phyloP scores from a whole-genome alignment of 2,888 invertebrate genomes.

The Micoletzkya japonica region DNA sequence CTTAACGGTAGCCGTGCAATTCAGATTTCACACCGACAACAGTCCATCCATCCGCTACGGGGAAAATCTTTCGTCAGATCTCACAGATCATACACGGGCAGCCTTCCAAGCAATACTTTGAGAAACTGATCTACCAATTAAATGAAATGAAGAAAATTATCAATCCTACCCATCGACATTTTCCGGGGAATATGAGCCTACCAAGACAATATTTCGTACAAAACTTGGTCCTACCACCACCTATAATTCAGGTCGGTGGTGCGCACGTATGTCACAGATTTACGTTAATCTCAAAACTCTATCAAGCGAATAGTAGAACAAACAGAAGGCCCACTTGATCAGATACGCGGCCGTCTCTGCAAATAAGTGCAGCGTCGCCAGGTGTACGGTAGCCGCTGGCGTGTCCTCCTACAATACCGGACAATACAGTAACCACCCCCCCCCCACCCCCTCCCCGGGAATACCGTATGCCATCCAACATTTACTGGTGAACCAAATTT shows the following conservation, averaged over 20 bases:
- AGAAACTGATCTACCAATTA: too few relatives aligned
- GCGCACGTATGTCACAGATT: background rate
- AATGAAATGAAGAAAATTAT: too few relatives aligned
- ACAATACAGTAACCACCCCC: background rate
- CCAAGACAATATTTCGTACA: too few relatives aligned
- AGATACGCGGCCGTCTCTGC: slow-evolving; percentile 93
- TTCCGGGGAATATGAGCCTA: too few relatives aligned
- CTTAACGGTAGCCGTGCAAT: background rate
- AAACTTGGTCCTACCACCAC: too few relatives aligned
- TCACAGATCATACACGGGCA: too few relatives aligned
- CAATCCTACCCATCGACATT: too few relatives aligned
- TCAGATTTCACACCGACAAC: background rate
- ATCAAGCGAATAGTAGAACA: background rate
- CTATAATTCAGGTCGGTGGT: too few relatives aligned
- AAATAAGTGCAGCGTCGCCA: slow-evolving; percentile 88
- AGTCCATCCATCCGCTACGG: background rate
- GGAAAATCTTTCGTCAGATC: too few relatives aligned
- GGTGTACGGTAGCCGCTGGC: slow-evolving; percentile 76
- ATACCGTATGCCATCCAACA: background rate
- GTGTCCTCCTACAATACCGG: background rate
- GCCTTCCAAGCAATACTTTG: too few relatives aligned
- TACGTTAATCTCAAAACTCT: background rate
- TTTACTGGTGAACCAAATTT: background rate
- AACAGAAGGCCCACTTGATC: slow-evolving; percentile 75
- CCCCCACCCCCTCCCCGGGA: background rate